These are phyloP conservation scores for Galbula dea DNA, from an alignment of 2,113 vertebrate species.

Conservation along the genomic window DNA sequence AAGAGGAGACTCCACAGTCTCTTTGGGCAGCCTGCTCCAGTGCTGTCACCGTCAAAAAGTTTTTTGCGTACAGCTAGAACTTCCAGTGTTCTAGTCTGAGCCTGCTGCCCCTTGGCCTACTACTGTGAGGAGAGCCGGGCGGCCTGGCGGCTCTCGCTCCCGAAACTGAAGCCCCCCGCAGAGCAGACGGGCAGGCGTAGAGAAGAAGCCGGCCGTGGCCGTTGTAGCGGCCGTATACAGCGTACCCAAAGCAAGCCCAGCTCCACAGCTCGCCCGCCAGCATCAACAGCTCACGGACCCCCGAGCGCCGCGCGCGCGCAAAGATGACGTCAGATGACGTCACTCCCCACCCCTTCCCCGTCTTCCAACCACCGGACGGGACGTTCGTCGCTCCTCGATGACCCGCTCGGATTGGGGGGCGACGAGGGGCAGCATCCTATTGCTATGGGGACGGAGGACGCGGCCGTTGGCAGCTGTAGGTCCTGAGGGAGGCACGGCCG, in stretches of 20 bases:
- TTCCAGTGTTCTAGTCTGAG: not conserved
- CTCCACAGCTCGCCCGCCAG: too few species aligned
- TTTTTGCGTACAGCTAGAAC: too few species aligned
- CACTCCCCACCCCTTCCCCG: not conserved
- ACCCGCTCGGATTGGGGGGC: not conserved
- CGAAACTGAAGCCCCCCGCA: too few species aligned
- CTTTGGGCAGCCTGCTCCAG: too few species aligned
- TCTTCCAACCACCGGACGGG: not conserved
- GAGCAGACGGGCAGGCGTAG: slow-evolving; percentile 25
- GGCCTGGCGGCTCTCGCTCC: too few species aligned
- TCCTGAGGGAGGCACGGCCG: not conserved
- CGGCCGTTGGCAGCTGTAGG: not conserved
- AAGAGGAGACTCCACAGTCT: too few species aligned
- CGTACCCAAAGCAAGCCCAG: slow-evolving; percentile 77
- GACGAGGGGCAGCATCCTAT: not conserved
- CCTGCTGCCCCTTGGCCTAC: not conserved
- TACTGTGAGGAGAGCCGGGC: too few species aligned
- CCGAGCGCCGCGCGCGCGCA: not conserved
- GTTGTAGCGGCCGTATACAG: slow-evolving; percentile 66
- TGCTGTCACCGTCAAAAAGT: too few species aligned
- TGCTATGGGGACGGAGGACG: not conserved
- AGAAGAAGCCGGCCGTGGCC: slow-evolving; percentile 66
- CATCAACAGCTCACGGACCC: too few species aligned
- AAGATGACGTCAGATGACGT: not conserved
- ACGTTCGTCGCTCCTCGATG: not conserved